A percentile compares a stretch with the other conserved stretches of the same genome.
Evolutionary conservation across 2,113 vertebrate genomes (phyloP).

Genomic region (Gallinago jamesoni): DNA sequence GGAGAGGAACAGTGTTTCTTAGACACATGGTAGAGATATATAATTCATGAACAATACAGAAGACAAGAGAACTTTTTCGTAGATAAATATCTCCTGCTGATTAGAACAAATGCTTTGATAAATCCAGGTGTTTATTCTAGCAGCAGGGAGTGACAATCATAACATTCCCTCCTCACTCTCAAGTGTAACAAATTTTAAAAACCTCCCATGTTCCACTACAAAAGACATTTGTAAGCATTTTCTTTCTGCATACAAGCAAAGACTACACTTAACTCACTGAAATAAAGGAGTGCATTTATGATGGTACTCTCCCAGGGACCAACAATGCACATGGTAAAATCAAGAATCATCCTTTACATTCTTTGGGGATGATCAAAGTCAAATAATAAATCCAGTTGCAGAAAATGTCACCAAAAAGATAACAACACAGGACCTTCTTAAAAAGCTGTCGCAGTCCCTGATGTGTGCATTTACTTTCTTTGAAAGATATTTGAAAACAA

Average conservation of each 20-base stretch:
- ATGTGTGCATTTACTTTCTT: background rate
- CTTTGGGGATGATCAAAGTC: background rate
- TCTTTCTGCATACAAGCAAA: background rate
- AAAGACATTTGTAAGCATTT: background rate
- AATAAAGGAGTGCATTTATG: background rate
- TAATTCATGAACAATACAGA: background rate
- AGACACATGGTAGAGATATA: background rate
- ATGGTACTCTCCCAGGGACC: background rate
- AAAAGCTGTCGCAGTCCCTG: background rate
- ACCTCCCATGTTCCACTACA: background rate
- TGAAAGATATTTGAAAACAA: background rate
- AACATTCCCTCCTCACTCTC: background rate
- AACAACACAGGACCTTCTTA: background rate
- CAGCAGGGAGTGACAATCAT: background rate
- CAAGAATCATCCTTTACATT: background rate
- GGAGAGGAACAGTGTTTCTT: background rate
- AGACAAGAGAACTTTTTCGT: background rate
- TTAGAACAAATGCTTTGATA: conserved; percentile 18
- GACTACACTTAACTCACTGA: background rate
- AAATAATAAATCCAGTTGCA: background rate
- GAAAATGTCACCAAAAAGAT: background rate
- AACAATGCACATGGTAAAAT: background rate
- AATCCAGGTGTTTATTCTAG: conserved; percentile 26
- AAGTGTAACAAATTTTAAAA: background rate
- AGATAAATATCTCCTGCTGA: conserved; percentile 7